phyloP scores from a whole-genome alignment of 2,797 vertebrate genomes.

The Borostomias antarcticus region DNA sequence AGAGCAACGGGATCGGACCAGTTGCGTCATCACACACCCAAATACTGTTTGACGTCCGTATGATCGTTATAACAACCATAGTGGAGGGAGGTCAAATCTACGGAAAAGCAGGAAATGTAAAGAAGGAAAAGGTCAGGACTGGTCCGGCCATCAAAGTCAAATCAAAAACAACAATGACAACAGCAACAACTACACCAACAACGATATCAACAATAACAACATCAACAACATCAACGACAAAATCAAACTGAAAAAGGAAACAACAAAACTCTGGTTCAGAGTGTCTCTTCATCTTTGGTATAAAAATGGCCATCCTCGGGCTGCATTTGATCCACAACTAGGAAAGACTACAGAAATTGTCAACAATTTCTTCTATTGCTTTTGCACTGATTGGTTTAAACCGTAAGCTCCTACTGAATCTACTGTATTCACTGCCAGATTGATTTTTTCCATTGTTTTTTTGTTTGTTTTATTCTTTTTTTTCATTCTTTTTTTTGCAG shows the following conservation, averaged over 20 bases:
- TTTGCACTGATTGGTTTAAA: constrained; percentile 87
- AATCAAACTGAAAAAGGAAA: constrained; percentile 69
- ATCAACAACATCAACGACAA: constrained; percentile 69
- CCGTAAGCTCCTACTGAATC: constrained; percentile 89
- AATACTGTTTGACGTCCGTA: constrained; percentile 52
- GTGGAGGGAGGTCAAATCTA: constrained; percentile 55
- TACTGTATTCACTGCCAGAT: constrained; percentile 77
- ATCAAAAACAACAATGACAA: constrained; percentile 63
- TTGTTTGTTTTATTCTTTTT: constrained; percentile 77
- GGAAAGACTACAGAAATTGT: constrained; percentile 99
- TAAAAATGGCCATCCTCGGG: constrained; percentile 98
- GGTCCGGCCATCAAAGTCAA: constrained; percentile 93
- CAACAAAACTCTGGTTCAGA: constrained; percentile 84
- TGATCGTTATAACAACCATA: constrained; percentile 44
- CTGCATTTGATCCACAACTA: constrained; percentile 98
- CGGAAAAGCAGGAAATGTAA: constrained; percentile 43
- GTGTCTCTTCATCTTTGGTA: constrained; percentile 99
- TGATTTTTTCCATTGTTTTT: constrained; percentile 65
- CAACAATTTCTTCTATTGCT: constrained; percentile 99
- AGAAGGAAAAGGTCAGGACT: constrained; percentile 83
- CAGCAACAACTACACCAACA: constrained; percentile 63
- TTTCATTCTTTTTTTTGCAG: constrained; percentile 80
- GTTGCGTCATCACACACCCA: constrained; percentile 51
- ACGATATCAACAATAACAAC: constrained; percentile 62
- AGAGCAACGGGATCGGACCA: constrained; percentile 26